Evolutionary conservation across 2,113 vertebrate species (phyloP), one percentile per base, ranked within the genome.

Genomic region (Pachycephala philippinensis): DNA sequence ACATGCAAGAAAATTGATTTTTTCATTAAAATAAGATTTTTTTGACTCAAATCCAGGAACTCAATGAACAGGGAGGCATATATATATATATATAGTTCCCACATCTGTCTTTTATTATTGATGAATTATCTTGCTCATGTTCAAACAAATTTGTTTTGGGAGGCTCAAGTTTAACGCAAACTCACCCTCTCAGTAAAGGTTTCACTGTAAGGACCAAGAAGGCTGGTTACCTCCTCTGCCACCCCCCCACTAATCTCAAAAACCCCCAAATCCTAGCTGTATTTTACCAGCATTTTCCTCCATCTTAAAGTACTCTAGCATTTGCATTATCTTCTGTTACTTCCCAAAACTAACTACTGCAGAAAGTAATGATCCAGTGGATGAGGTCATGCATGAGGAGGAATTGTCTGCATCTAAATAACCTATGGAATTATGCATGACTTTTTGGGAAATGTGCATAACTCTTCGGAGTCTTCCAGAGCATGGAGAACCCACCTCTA

Each of bases 201-300:
- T 84, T 59, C 33, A 35, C 27, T 44, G 2, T 24, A 53, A 63
- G 33, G 33, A 56, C 11, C 35, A 37, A 70, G 42, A 85, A 53
- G 6, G 7, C 3, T 69, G 35, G 13, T 39, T 56, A 44, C 10
- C 19, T 11, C 9, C 13, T 5, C 6, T 5, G 3, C 11, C 18
- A 37, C 9, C 2, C 4, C 0, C 3, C 4, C 3, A 64, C 4
- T 9, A 26, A 16, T 19, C 19, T 42, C 40, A 71, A 83, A 31
- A 65, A 37, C 20, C 2, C 19, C 20, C 6, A 42, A 7, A 8
- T 4, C 23, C 31, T 39, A 31, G 20, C 5, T n/a, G 5, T 28
- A 35, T 80, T 90, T 92, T 78, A 52, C 18, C 10, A 65, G 63
- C 0, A 18, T 47, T 69, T 72, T 64, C 35, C 20, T 77, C 21